Percentiles rank a stretch among this genome's conserved stretches.
These are phyloP conservation scores for Xiphorhynchus erythropygius DNA, from an alignment of 2,797 vertebrate species.

Conservation along the genomic window DNA sequence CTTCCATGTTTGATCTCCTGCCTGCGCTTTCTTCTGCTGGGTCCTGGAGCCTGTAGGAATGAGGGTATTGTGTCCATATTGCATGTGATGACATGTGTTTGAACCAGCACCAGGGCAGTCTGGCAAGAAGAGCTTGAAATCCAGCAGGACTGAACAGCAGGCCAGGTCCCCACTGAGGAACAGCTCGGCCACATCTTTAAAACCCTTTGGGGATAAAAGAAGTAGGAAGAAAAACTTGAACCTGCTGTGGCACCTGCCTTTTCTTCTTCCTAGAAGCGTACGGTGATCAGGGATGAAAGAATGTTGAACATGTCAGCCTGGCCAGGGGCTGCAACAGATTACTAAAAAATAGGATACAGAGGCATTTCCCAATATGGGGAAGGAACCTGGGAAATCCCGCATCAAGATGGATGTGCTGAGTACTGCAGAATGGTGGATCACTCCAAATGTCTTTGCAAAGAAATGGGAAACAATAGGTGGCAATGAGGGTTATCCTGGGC, in stretches of 20 bases:
- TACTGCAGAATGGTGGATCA: not conserved
- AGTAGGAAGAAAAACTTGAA: not conserved
- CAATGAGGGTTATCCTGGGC: not conserved
- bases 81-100: conserved; percentile 62
- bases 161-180: not conserved
- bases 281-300: not conserved
- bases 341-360: not conserved
- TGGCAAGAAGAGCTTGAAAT: conserved; percentile 17
- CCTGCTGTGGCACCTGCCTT: conserved; percentile 38
- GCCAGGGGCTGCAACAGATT: not conserved
- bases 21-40: conserved; percentile 71
- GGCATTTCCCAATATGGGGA: fast-evolving
- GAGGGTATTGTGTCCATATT: conserved; percentile 66
- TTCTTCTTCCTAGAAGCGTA: not conserved
- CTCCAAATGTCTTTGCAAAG: not conserved
- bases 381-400: not conserved
- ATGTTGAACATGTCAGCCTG: not conserved
- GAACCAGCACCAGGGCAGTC: conserved; percentile 39
- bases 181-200: not conserved
- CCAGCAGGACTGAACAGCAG: not conserved
- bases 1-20: conserved; percentile 76
- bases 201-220: not conserved
- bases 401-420: not conserved
- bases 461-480: not conserved
- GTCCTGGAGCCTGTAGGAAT: conserved; percentile 66